Evolutionary conservation across 1,140 invertebrate genomes (phyloP).

Genomic region (Caerostris darwini): DNA sequence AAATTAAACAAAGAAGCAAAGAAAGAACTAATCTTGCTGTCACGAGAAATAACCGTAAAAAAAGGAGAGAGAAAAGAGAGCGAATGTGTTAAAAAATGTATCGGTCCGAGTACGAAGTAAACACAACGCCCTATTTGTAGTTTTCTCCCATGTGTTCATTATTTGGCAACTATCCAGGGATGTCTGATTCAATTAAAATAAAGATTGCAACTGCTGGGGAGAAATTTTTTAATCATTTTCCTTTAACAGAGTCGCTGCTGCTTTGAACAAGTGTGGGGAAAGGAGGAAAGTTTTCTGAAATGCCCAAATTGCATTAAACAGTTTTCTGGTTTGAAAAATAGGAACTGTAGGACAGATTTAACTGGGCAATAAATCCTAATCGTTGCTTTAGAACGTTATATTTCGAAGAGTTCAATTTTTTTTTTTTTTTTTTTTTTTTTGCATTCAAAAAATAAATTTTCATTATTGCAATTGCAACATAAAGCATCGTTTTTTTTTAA

Average conservation of each 20-base stretch:
- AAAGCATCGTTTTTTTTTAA: too few species aligned
- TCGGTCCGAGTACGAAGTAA: constrained; percentile 27
- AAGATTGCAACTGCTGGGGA: constrained; percentile 35
- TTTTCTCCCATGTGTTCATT: constrained; percentile 44
- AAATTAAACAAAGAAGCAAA: not conserved
- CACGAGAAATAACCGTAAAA: constrained; percentile 43
- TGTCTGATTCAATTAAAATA: constrained; percentile 72
- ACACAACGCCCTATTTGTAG: constrained; percentile 32
- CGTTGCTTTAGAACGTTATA: too few species aligned
- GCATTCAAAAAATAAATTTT: too few species aligned
- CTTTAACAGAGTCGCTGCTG: not conserved
- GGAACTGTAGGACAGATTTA: not conserved
- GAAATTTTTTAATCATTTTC: constrained; percentile 49
- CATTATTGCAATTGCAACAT: too few species aligned
- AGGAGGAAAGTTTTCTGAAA: not conserved
- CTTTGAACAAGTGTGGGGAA: not conserved
- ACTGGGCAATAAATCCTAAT: not conserved
- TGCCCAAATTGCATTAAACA: constrained; percentile 35
- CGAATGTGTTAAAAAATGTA: constrained; percentile 10
- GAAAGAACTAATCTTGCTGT: constrained; percentile 42
- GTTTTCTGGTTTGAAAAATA: not conserved
- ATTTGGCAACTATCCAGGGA: constrained; percentile 44
- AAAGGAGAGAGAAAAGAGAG: not conserved
- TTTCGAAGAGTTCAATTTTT: too few species aligned
- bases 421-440: too few species aligned